These are phyloP conservation scores for Nipponacmea schrenckii DNA, from an alignment of 2,888 invertebrate genomes.

Conservation along the genomic window DNA sequence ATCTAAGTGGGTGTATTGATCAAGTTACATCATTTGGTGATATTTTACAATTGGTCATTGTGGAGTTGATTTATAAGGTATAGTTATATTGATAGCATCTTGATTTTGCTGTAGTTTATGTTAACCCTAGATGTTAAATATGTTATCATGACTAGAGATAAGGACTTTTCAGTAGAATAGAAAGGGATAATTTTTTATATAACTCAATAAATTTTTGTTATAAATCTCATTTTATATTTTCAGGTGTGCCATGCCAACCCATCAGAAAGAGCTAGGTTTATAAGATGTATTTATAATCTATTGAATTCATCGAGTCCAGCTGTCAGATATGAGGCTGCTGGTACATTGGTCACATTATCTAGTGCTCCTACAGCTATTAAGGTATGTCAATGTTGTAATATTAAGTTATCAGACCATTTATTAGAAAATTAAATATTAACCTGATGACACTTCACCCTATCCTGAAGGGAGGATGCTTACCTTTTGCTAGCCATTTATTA, in stretches of 20 bases:
- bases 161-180: too few species aligned
- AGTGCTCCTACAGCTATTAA: slow-evolving; percentile 97
- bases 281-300: slow-evolving; percentile 97
- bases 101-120: not conserved
- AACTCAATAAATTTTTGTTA: not conserved
- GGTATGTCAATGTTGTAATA: slow-evolving; percentile 69
- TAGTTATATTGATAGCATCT: not conserved
- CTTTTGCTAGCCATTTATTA: too few species aligned
- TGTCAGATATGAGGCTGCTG: slow-evolving; percentile 98
- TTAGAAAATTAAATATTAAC: too few species aligned
- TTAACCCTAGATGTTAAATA: not conserved
- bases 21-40: slow-evolving; percentile 91
- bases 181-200: not conserved
- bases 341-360: slow-evolving; percentile 96
- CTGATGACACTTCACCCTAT: too few species aligned
- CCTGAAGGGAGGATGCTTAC: too few species aligned
- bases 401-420: too few species aligned
- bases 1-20: slow-evolving; percentile 91
- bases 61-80: slow-evolving; percentile 98
- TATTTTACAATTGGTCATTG: slow-evolving; percentile 96
- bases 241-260: slow-evolving; percentile 97
- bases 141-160: too few species aligned
- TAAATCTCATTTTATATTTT: slow-evolving; percentile 10
- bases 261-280: slow-evolving; percentile 93
- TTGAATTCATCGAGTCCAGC: slow-evolving; percentile 95